Conservation (phyloP, 2,113 vertebrate genomes). For the Elephas maximus region DNA sequence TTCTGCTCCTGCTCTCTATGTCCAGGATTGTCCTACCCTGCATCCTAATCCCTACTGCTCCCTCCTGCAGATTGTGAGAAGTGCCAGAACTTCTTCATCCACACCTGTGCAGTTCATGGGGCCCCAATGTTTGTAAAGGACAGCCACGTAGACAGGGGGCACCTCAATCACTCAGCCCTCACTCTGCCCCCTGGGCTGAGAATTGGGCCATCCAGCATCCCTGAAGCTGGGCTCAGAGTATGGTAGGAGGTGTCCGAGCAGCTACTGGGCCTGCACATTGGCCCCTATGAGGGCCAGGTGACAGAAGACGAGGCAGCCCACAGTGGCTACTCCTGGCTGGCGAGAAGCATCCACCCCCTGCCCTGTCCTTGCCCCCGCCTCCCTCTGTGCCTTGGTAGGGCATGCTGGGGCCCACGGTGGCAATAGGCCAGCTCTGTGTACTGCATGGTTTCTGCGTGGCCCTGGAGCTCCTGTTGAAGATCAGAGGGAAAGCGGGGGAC, state of each 20-base stretch:
- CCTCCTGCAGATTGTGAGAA: slow-evolving; percentile 88
- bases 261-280: slow-evolving; percentile 91
- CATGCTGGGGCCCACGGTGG: background rate
- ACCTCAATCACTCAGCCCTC: slow-evolving; percentile 88
- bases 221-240: slow-evolving; percentile 90
- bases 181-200: slow-evolving; percentile 90
- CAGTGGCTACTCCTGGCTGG: slow-evolving; percentile 93
- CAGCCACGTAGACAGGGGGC: slow-evolving; percentile 81
- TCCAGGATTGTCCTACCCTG: background rate
- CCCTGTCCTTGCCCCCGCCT: background rate
- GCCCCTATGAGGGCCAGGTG: slow-evolving; percentile 90
- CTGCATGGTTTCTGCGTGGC: background rate
- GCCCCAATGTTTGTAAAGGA: slow-evolving; percentile 90
- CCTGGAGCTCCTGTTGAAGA: background rate
- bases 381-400: background rate
- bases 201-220: slow-evolving; percentile 89
- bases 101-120: slow-evolving; percentile 86
- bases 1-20: background rate
- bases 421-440: background rate
- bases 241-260: slow-evolving; percentile 89
- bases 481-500: background rate
- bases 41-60: background rate
- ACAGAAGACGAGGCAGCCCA: slow-evolving; percentile 87
- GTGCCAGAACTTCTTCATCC: slow-evolving; percentile 89
- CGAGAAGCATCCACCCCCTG: slow-evolving; percentile 74